Conservation (phyloP, 2,797 vertebrate genomes). For the Callimico goeldii region DNA sequence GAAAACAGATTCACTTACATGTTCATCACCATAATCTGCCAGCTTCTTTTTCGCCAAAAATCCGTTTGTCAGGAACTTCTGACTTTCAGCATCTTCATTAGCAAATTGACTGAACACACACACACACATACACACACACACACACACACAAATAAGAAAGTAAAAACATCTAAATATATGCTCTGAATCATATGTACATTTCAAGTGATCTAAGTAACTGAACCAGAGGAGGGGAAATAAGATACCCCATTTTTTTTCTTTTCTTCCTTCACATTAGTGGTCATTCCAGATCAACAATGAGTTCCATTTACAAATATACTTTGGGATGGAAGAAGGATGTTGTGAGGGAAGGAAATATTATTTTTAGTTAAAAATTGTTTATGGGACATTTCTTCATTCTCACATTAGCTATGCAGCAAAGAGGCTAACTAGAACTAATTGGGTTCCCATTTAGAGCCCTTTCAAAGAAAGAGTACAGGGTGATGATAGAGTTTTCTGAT, state of each 20-base stretch:
- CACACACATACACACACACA: not conserved
- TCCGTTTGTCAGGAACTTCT: slow-evolving; percentile 95
- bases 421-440: not conserved
- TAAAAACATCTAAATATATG: not conserved
- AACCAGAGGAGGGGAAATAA: not conserved
- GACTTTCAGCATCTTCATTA: slow-evolving; percentile 91
- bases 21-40: slow-evolving; percentile 93
- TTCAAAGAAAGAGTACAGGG: not conserved
- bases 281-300: not conserved
- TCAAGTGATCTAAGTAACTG: not conserved
- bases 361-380: not conserved
- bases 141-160: slow-evolving; percentile 34
- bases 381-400: not conserved
- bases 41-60: slow-evolving; percentile 93
- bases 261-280: not conserved
- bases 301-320: not conserved
- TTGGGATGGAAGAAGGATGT: not conserved
- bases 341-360: not conserved
- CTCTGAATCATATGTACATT: not conserved
- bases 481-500: not conserved
- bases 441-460: not conserved
- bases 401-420: not conserved
- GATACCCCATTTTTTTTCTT: not conserved
- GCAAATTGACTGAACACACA: slow-evolving; percentile 87
- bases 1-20: slow-evolving; percentile 88